phyloP scores from a whole-genome alignment of 2,113 vertebrate species.

The Aramus guarauna region DNA sequence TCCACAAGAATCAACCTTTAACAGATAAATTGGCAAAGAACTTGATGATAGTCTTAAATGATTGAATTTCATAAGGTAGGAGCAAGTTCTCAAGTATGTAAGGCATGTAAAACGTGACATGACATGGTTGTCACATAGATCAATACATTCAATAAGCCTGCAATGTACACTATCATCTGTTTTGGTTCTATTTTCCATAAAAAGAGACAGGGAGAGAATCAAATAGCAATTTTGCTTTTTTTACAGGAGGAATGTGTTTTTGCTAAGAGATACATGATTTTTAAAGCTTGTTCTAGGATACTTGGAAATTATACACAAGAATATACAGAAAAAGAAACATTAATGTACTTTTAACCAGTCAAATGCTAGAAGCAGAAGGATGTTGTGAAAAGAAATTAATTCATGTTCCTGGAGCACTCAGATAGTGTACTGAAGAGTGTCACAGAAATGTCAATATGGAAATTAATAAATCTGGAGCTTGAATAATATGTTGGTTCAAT shows the following conservation, averaged over 20 bases:
- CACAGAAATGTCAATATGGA: neutral
- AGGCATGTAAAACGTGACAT: neutral
- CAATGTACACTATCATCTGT: neutral
- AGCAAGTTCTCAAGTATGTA: neutral
- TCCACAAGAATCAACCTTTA: neutral
- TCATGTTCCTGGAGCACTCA: neutral
- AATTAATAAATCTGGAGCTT: neutral
- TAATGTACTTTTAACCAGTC: neutral
- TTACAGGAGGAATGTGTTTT: neutral
- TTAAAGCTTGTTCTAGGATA: neutral
- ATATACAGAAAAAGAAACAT: neutral
- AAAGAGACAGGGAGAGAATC: neutral
- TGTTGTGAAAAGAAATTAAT: neutral
- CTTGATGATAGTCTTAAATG: neutral
- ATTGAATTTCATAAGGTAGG: neutral
- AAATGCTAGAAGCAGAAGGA: neutral
- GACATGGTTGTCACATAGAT: neutral
- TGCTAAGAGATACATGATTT: neutral
- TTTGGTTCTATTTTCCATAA: neutral
- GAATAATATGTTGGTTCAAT: neutral
- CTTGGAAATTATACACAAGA: neutral
- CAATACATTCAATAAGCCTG: neutral
- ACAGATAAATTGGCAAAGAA: neutral
- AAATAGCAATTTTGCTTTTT: neutral
- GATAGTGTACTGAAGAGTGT: neutral